Percentiles rank a stretch among this genome's conserved stretches.
Conservation (phyloP, 2,113 vertebrate species). For the Porphyrio hochstetteri region DNA sequence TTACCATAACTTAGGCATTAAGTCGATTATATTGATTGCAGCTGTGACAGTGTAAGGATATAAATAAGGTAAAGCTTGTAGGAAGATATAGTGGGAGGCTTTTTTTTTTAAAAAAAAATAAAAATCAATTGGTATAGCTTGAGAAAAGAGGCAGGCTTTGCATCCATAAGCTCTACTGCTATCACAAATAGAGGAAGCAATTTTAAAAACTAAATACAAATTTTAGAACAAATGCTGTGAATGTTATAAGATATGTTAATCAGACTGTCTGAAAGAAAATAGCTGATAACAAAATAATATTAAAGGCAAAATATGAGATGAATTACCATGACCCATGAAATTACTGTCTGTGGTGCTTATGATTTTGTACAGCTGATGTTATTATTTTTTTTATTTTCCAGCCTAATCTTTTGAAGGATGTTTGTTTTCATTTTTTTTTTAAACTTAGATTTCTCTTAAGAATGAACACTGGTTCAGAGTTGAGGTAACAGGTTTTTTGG, state of each 20-base stretch:
- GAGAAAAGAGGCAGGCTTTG: background rate
- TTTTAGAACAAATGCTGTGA: background rate
- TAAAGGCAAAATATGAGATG: background rate
- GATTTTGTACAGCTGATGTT: background rate
- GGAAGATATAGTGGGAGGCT: background rate
- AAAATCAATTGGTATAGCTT: background rate
- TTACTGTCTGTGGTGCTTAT: background rate
- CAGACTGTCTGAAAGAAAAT: background rate
- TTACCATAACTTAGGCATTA: background rate
- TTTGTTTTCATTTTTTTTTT: background rate
- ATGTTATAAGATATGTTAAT: background rate
- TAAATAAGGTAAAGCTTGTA: background rate
- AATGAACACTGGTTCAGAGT: background rate
- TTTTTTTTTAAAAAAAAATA: background rate
- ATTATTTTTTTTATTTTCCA: background rate
- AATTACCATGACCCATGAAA: background rate
- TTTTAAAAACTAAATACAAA: background rate
- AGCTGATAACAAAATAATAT: background rate
- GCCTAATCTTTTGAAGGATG: background rate
- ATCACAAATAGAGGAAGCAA: background rate
- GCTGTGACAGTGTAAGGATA: background rate
- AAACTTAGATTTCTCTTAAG: background rate
- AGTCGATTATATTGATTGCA: constrained; percentile 9
- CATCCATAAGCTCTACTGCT: background rate
- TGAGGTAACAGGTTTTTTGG: background rate